These are phyloP conservation scores for Dryobates pubescens DNA, from an alignment of 2,797 vertebrate species.

Conservation along the genomic window DNA sequence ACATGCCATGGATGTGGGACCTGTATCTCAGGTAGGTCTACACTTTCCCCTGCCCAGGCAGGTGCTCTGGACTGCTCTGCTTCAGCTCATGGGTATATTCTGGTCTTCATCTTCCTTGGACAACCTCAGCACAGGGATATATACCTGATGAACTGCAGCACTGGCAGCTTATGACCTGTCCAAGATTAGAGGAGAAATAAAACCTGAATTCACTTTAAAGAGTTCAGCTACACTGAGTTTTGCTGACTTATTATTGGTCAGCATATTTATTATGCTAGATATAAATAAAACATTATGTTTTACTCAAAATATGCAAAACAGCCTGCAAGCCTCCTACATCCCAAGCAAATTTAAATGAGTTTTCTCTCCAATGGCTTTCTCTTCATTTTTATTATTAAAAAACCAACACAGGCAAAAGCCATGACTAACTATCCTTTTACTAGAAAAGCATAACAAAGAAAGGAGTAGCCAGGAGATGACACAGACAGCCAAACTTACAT, in stretches of 20 bases:
- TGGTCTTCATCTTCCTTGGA: neutral
- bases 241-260: conserved; percentile 48
- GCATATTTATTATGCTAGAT: conserved; percentile 9
- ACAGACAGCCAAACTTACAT: neutral
- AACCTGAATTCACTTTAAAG: neutral
- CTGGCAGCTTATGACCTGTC: neutral
- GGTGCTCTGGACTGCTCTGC: neutral
- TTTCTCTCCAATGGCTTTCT: neutral
- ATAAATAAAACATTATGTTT: conserved; percentile 46
- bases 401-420: neutral
- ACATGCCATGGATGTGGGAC: neutral
- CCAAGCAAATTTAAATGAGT: neutral
- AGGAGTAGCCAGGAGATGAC: neutral
- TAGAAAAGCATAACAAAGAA: neutral
- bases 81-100: neutral
- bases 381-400: neutral
- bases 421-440: neutral
- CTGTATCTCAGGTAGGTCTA: neutral
- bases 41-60: neutral
- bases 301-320: neutral
- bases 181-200: neutral
- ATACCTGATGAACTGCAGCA: neutral
- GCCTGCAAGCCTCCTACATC: neutral
- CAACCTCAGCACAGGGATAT: neutral
- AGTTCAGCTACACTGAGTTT: neutral